These are phyloP conservation scores for Axinella damicornis DNA, from an alignment of 37 sponge, comb jelly and placozoan species.

Conservation along the genomic window DNA sequence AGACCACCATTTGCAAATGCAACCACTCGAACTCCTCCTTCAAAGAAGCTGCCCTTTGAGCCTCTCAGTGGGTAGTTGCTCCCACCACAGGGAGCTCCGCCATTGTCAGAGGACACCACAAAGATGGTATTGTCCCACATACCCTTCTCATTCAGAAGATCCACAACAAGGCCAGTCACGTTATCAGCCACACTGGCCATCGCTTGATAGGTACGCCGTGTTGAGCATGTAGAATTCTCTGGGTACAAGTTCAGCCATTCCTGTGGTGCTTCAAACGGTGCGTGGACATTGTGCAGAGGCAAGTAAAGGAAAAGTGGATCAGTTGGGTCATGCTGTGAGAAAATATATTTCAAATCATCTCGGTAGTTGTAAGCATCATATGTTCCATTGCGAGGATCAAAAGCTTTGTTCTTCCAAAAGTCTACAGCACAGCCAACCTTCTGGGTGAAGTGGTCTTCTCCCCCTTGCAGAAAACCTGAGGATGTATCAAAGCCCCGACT, in stretches of 20 bases:
- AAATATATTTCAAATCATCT: constrained; percentile 36
- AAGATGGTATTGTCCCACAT: constrained; percentile 73
- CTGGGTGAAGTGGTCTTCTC: constrained; percentile 62
- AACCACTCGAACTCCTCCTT: constrained; percentile 64
- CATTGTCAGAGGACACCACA: constrained; percentile 64
- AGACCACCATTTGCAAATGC: constrained; percentile 52
- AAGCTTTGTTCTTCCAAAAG: constrained; percentile 30
- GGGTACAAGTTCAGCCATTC: constrained; percentile 30
- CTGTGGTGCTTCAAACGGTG: constrained; percentile 60
- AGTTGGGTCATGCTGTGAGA: constrained; percentile 32
- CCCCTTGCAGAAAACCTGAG: constrained; percentile 55
- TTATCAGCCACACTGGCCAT: constrained; percentile 69
- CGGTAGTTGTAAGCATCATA: constrained; percentile 34
- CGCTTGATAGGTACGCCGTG: constrained; percentile 31
- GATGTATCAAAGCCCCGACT: constrained; percentile 59
- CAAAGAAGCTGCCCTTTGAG: constrained; percentile 51
- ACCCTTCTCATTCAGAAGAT: constrained; percentile 44
- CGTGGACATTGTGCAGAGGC: constrained; percentile 42
- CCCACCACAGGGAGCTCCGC: constrained; percentile 51
- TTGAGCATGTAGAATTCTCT: neutral
- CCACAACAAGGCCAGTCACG: constrained; percentile 45
- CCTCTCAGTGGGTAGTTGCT: constrained; percentile 70
- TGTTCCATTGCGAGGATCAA: constrained; percentile 24
- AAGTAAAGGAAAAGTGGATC: constrained; percentile 65
- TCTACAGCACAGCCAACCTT: constrained; percentile 32